Conservation (phyloP, 2,797 vertebrate genomes). For the Nothura maculosa region DNA sequence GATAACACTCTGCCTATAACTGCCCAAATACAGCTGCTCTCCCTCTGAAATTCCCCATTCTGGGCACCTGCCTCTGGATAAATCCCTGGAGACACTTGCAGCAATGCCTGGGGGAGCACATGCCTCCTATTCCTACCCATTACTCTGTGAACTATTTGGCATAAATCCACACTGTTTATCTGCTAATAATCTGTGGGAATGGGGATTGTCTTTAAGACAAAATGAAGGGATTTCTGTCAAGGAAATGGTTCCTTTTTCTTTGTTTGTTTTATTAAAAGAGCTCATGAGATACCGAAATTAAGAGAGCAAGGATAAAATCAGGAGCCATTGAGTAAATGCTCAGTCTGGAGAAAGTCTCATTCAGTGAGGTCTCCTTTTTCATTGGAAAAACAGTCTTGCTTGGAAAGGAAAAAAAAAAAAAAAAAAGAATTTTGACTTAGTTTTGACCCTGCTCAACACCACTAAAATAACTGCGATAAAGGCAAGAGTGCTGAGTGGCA, state of each 20-base stretch:
- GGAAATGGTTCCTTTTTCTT: background rate
- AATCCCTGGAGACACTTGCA: background rate
- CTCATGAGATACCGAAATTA: background rate
- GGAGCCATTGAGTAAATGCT: background rate
- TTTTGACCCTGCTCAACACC: background rate
- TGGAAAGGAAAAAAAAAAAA: background rate
- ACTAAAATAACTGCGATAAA: background rate
- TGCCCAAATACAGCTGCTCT: background rate
- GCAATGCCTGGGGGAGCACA: background rate
- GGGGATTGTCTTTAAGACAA: background rate
- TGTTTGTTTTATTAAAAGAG: background rate
- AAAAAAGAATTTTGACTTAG: background rate
- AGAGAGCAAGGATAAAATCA: background rate
- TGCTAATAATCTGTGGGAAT: background rate
- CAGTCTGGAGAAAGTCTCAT: rapidly evolving
- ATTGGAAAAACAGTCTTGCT: background rate
- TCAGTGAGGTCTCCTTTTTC: background rate
- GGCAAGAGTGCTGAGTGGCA: background rate
- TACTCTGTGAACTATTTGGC: background rate
- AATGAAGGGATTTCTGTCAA: background rate
- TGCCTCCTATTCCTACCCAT: background rate
- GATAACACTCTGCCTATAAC: background rate
- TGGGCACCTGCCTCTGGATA: too few species aligned
- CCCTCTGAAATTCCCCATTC: background rate
- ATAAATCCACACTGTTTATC: background rate